Percentiles rank a stretch among this genome's conserved stretches.
Conservation (phyloP, 2,797 vertebrate species). For the Chanos chanos region DNA sequence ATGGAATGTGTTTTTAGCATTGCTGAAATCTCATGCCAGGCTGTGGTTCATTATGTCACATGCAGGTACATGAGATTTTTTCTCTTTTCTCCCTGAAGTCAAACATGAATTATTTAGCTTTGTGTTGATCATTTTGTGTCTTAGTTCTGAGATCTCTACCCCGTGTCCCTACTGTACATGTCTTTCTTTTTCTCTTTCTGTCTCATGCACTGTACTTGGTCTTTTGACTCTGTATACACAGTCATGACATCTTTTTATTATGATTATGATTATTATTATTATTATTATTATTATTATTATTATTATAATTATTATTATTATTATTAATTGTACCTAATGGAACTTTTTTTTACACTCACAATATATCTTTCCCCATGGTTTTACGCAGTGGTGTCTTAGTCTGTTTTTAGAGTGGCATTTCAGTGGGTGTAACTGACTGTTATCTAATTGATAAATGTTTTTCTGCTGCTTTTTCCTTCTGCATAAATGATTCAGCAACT, state of each 20-base stretch:
- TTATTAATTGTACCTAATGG: too few species aligned
- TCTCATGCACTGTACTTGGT: background rate
- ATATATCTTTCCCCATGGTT: too few species aligned
- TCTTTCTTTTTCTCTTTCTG: background rate
- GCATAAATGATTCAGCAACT: conserved; percentile 39
- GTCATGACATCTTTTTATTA: too few species aligned
- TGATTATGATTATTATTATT: too few species aligned
- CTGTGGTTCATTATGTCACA: conserved; percentile 67
- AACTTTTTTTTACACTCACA: too few species aligned
- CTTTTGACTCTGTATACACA: background rate
- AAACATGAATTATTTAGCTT: conserved; percentile 71
- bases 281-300: too few species aligned
- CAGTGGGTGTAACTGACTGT: background rate
- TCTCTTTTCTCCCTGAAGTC: conserved; percentile 54
- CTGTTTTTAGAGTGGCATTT: too few species aligned
- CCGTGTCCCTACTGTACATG: conserved; percentile 42
- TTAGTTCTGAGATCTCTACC: conserved; percentile 47
- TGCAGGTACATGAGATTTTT: conserved; percentile 62
- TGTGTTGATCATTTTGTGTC: conserved; percentile 64
- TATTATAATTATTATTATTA: too few species aligned
- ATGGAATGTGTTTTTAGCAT: conserved; percentile 44
- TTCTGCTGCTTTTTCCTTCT: conserved; percentile 27
- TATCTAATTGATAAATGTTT: conserved; percentile 29
- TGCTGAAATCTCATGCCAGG: conserved; percentile 53
- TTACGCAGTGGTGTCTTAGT: too few species aligned